Percentiles rank a stretch among this genome's conserved stretches.
These are phyloP conservation scores for Tenthredo distinguenda DNA, from an alignment of 2,888 invertebrate genomes.

Conservation along the genomic window DNA sequence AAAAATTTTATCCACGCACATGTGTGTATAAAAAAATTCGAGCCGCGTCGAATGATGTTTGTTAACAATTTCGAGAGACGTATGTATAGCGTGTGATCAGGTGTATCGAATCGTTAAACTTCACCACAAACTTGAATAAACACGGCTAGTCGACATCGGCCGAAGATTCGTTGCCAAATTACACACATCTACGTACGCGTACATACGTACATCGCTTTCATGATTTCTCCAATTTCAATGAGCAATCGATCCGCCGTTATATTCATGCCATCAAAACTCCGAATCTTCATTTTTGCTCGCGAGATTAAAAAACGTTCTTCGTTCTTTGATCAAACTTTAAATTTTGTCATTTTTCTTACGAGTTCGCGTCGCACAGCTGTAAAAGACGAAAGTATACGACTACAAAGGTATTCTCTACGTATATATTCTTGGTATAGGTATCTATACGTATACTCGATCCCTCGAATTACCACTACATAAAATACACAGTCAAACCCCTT, in stretches of 20 bases:
- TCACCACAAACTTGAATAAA: neutral
- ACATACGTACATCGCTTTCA: neutral
- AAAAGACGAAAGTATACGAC: no score
- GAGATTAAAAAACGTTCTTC: neutral
- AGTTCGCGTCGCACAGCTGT: no score
- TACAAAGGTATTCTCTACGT: neutral
- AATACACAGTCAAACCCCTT: neutral
- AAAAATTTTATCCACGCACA: neutral
- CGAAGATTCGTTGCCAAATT: neutral
- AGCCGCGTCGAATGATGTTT: neutral
- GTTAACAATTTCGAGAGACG: neutral
- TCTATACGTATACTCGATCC: constrained; percentile 2
- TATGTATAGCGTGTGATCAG: neutral
- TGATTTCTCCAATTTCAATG: neutral
- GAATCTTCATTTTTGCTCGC: neutral
- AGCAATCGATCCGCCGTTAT: neutral
- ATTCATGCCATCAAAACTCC: neutral
- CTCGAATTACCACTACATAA: constrained; percentile 11
- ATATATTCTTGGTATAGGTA: neutral
- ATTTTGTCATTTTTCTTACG: no score
- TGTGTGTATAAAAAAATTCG: neutral
- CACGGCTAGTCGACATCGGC: neutral
- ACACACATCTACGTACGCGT: neutral
- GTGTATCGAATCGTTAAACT: neutral
- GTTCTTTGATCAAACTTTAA: neutral